Base-by-base conservation (phyloP, 2,113 vertebrate species). In the Sterrhoptilus dennistouni region DNA sequence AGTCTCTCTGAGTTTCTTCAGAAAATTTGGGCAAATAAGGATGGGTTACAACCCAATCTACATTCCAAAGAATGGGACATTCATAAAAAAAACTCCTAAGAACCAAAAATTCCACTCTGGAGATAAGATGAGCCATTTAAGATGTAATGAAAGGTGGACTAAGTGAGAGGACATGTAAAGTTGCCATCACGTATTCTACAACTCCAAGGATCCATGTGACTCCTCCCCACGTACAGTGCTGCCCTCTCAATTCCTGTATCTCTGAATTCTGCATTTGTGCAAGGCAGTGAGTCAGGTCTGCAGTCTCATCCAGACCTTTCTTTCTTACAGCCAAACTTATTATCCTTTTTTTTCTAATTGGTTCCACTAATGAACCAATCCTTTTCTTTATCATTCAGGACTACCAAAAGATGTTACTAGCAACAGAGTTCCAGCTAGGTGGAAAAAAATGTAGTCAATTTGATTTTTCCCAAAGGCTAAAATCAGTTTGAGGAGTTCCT, bases 141-240 rank as follows among this genome's bases (percentile, higher is more conserved):
- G 29, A 59, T 7, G 20, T 20, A 44, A 53, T 13, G 44, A 56
- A 59, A 83, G 6, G 7, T 56, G 12, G 6, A 75, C 8, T 23
- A 82, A 78, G 13, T 29, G 33, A 82, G 33, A 21, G 5, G 18
- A 49, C 44, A 71, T 14, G 14, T 66, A 19, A 59, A 52, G 21
- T 53, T 75, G 15, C 2, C 20, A 65, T 23, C 12, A 24, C 11
- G 42, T 12, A 2, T 35, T 68, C 63, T n/a, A 28, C 8, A 24
- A 9, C 24, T 42, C 23, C 14, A 52, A 33, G 13, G 19, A 35
- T n/a, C n/a, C 38, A 47, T 35, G 11, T 0, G 0, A 40, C 8
- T 61, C 10, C 22, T 78, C 31, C n/a, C 14, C 36, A 31, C 2
- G 4, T 27, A 14, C 53, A 93, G 4, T 11, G 14, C 47, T 63